Conservation (phyloP, 2,113 vertebrate genomes). For the Abramis brama region DNA sequence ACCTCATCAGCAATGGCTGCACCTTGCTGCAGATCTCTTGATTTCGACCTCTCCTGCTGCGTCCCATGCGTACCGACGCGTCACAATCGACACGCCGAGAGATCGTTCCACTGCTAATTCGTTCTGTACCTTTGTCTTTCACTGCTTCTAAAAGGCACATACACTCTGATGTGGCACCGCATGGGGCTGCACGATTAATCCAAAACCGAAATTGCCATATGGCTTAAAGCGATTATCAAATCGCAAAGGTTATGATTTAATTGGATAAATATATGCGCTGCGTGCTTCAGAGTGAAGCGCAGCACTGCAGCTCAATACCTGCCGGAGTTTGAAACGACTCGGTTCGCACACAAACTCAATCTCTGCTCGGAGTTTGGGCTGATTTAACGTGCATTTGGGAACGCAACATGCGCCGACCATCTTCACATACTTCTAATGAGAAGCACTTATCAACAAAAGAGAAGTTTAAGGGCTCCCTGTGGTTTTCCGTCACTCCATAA, state of each 20-base stretch:
- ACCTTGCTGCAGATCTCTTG: constrained; percentile 12
- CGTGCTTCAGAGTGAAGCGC: background rate
- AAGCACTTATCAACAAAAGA: background rate
- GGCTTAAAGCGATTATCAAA: background rate
- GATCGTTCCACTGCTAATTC: background rate
- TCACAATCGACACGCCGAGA: background rate
- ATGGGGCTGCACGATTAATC: background rate
- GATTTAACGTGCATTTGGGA: background rate
- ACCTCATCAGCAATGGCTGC: constrained; percentile 44
- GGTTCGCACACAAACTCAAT: background rate
- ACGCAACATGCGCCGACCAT: background rate
- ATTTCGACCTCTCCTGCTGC: constrained; percentile 20
- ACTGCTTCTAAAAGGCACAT: background rate
- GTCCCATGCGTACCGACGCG: background rate
- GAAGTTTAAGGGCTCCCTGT: background rate
- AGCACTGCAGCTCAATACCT: background rate
- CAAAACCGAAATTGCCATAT: background rate
- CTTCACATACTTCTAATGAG: background rate
- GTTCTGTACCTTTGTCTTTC: background rate
- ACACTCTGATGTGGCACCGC: background rate
- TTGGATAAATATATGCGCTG: background rate
- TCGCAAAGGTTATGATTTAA: background rate
- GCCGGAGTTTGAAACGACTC: background rate
- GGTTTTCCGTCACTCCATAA: background rate
- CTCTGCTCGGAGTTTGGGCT: background rate